Conservation (phyloP, 2,888 invertebrate species). For the Clistopyga incitator region DNA sequence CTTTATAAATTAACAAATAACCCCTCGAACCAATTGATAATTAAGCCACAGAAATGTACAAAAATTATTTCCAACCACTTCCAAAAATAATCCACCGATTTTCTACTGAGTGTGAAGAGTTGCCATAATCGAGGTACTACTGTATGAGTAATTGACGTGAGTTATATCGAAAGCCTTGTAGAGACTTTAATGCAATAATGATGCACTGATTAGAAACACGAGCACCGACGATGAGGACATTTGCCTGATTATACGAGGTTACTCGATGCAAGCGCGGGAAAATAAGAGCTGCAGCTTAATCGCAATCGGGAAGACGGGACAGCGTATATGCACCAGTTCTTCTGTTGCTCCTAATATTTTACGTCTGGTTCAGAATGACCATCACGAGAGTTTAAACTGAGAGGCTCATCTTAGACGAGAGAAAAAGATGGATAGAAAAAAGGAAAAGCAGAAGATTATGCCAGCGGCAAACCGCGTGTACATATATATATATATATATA, state of each 20-base stretch:
- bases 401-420: conserved; percentile 44
- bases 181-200: conserved; percentile 14
- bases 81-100: too few species aligned
- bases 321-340: conserved; percentile 24
- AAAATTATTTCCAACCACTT: too few species aligned
- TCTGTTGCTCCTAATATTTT: conserved; percentile 17
- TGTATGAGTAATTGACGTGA: conserved; percentile 47
- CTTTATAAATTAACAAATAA: too few species aligned
- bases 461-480: conserved; percentile 50
- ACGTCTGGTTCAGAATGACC: conserved; percentile 25
- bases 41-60: too few species aligned
- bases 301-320: conserved; percentile 44
- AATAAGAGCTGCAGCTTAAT: conserved; percentile 53
- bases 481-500: conserved; percentile 40
- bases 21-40: too few species aligned
- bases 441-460: conserved; percentile 43
- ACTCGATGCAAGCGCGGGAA: conserved; percentile 24
- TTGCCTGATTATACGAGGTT: conserved; percentile 26
- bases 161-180: conserved; percentile 10
- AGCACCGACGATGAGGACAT: conserved; percentile 28
- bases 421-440: conserved; percentile 16
- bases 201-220: conserved; percentile 39
- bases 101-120: too few species aligned
- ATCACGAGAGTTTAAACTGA: conserved; percentile 26
- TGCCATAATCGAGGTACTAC: neutral